Evolutionary conservation across 2,113 vertebrate genomes (phyloP).

Genomic region (Lophura nycthemera): DNA sequence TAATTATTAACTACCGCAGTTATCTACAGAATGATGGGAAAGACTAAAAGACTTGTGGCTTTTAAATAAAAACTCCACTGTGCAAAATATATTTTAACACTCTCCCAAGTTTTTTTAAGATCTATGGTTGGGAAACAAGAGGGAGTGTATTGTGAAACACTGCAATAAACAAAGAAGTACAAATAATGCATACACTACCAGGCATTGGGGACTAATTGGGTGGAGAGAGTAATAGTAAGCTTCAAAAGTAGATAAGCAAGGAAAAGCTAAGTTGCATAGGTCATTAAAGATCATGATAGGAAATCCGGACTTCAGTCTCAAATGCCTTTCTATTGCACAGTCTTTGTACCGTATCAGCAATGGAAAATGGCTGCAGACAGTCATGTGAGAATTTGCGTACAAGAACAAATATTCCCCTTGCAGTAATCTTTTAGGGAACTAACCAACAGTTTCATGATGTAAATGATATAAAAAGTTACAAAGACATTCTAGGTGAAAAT

Average conservation of each 20-base stretch:
- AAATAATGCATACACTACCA: not conserved
- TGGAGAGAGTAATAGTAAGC: not conserved
- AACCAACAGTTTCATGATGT: not conserved
- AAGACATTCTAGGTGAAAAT: not conserved
- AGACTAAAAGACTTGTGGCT: not conserved
- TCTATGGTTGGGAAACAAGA: not conserved
- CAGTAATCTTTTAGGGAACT: not conserved
- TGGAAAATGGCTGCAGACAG: not conserved
- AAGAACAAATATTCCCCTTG: not conserved
- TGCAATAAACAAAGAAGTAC: not conserved
- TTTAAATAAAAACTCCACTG: not conserved
- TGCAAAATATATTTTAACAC: not conserved
- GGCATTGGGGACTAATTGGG: not conserved
- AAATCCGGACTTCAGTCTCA: constrained; percentile 38
- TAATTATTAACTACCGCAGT: constrained; percentile 48
- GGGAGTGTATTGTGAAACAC: not conserved
- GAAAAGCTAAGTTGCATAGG: not conserved
- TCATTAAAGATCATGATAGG: not conserved
- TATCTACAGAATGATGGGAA: not conserved
- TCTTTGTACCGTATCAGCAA: not conserved
- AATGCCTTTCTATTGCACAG: constrained; percentile 16
- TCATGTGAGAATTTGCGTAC: constrained; percentile 8
- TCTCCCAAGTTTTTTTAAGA: not conserved
- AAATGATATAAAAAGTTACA: not conserved
- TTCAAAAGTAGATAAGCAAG: not conserved